Evolutionary conservation across 2,113 vertebrate genomes (phyloP).

Genomic region (Alethe castanea): DNA sequence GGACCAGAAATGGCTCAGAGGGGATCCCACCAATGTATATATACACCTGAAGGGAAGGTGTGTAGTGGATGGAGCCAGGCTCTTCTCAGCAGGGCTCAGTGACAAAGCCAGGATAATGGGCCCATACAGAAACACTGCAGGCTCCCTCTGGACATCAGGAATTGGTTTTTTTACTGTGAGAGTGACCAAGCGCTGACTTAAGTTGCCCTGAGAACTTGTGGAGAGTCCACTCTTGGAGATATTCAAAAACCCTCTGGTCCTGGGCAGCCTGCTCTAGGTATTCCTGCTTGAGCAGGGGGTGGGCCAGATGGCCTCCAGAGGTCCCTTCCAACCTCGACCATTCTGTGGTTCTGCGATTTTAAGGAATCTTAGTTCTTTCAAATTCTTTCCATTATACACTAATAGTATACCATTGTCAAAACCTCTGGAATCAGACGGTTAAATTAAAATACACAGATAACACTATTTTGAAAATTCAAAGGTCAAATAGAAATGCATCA

Average conservation of each 20-base stretch:
- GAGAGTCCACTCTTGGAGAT: background rate
- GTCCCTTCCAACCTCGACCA: background rate
- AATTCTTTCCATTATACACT: background rate
- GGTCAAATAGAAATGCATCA: background rate
- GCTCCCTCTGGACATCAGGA: background rate
- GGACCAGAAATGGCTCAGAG: background rate
- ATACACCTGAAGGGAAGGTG: background rate
- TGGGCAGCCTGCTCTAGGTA: background rate
- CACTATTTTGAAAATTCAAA: background rate
- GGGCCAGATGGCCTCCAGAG: background rate
- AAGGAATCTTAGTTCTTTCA: background rate
- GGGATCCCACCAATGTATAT: background rate
- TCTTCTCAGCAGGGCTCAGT: background rate
- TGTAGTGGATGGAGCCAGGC: background rate
- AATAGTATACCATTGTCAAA: background rate
- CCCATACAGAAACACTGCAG: background rate
- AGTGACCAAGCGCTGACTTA: background rate
- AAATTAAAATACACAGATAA: background rate
- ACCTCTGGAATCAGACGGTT: background rate
- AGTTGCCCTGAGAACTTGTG: background rate
- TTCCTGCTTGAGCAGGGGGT: background rate
- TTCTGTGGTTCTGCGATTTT: background rate
- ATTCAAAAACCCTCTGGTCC: background rate
- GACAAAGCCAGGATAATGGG: background rate
- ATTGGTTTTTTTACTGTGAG: background rate